phyloP scores from a whole-genome alignment of 2,113 vertebrate genomes.

The Lasiurus cinereus region DNA sequence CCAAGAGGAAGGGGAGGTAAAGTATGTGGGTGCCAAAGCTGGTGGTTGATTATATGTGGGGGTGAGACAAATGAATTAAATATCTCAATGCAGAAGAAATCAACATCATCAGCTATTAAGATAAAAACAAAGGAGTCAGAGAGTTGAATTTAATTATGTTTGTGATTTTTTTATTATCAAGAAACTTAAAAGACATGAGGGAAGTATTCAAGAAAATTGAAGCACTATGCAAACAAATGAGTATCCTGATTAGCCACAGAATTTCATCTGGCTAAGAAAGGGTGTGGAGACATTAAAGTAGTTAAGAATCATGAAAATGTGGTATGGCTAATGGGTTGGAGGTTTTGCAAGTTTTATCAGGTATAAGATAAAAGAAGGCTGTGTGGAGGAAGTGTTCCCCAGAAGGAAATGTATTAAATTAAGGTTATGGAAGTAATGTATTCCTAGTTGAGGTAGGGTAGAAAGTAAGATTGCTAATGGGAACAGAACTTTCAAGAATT shows the following conservation, averaged over 20 bases:
- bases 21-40: neutral
- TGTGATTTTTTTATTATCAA: neutral
- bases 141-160: neutral
- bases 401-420: neutral
- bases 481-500: neutral
- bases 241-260: neutral
- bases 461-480: neutral
- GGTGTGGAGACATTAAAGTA: neutral
- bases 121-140: neutral
- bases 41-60: neutral
- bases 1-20: neutral
- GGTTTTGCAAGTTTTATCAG: neutral
- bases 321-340: neutral
- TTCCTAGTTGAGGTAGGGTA: neutral
- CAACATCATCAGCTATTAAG: neutral
- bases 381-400: neutral
- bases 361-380: neutral
- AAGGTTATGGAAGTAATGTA: neutral
- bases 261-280: neutral
- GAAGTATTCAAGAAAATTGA: neutral
- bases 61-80: neutral
- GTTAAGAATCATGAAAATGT: neutral
- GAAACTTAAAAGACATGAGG: neutral
- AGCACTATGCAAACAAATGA: neutral
- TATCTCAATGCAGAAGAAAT: neutral